Percentiles rank a stretch among this genome's conserved stretches.
These are phyloP conservation scores for Poeciliopsis retropinna DNA, from an alignment of 2,113 vertebrate genomes.

Conservation along the genomic window DNA sequence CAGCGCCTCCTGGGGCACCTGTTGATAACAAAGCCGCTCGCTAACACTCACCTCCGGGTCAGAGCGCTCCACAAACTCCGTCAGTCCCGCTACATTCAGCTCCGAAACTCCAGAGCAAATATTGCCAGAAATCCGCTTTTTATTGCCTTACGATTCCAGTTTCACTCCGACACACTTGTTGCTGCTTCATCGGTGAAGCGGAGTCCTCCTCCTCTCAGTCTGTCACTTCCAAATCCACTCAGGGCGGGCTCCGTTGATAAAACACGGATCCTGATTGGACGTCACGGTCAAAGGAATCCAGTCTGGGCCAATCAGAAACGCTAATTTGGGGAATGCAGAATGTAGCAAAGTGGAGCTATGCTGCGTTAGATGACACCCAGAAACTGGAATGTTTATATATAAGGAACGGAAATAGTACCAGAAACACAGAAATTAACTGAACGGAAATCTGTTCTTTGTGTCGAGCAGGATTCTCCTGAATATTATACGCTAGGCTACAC, in stretches of 20 bases:
- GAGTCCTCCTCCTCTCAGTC: slow-evolving; percentile 20
- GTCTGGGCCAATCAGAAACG: slow-evolving; percentile 53
- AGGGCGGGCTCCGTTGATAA: slow-evolving; percentile 47
- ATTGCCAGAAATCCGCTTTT: not conserved
- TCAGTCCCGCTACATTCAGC: not conserved
- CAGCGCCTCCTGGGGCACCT: slow-evolving; percentile 61
- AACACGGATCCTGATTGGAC: slow-evolving; percentile 61
- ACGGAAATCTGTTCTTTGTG: too few species aligned
- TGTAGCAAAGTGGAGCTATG: not conserved
- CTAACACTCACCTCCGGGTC: slow-evolving; percentile 60
- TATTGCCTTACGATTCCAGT: not conserved
- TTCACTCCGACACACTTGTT: slow-evolving; percentile 28
- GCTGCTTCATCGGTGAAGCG: slow-evolving; percentile 12
- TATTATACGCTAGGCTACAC: too few species aligned
- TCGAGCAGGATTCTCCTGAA: too few species aligned
- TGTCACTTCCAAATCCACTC: slow-evolving; percentile 60
- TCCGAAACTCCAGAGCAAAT: not conserved
- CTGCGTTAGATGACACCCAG: not conserved
- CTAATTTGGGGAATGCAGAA: slow-evolving; percentile 19
- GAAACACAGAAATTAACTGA: not conserved
- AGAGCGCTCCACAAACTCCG: not conserved
- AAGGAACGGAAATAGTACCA: too few species aligned
- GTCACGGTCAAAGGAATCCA: not conserved
- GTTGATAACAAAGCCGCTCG: slow-evolving; percentile 76
- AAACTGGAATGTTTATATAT: not conserved